Conservation (phyloP, 1,140 invertebrate genomes). For the Drosophila punjabiensis region DNA sequence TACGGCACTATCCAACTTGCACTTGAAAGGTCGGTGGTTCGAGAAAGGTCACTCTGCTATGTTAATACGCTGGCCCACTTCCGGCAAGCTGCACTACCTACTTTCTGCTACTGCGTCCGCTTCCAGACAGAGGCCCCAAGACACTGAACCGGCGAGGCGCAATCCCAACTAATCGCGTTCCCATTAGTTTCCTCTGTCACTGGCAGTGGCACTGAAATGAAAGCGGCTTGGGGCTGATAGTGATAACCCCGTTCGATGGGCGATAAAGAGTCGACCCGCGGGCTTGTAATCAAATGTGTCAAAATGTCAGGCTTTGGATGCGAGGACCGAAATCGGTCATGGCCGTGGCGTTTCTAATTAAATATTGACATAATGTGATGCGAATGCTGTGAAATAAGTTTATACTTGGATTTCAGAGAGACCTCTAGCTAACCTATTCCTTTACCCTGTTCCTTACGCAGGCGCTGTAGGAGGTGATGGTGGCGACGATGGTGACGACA, state of each 20-base stretch:
- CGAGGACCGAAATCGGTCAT: slow-evolving; percentile 64
- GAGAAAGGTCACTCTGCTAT: slow-evolving; percentile 19
- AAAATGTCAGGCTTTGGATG: slow-evolving; percentile 55
- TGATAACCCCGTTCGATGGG: slow-evolving; percentile 25
- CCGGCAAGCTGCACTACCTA: slow-evolving; percentile 35
- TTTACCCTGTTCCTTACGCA: slow-evolving; percentile 81
- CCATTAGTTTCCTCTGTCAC: slow-evolving; percentile 28
- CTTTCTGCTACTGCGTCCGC: slow-evolving; percentile 27
- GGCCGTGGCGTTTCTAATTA: slow-evolving; percentile 62
- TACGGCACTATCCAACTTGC: not conserved
- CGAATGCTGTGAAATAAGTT: not conserved
- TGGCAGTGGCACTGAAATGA: slow-evolving; percentile 19
- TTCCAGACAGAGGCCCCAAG: slow-evolving; percentile 32
- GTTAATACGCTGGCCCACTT: slow-evolving; percentile 39
- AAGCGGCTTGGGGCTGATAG: slow-evolving; percentile 6
- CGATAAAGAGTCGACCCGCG: slow-evolving; percentile 11
- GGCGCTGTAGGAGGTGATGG: slow-evolving; percentile 96
- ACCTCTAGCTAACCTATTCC: slow-evolving; percentile 4
- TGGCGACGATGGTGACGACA: slow-evolving; percentile 94
- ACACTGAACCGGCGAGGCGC: slow-evolving; percentile 20
- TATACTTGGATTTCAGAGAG: slow-evolving; percentile 1
- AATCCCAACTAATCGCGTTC: slow-evolving; percentile 69
- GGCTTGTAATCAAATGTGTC: slow-evolving; percentile 63
- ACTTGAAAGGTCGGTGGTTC: slow-evolving; percentile 9
- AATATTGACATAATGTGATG: slow-evolving; percentile 15